These are phyloP conservation scores for Heliconius eleuchia DNA, from an alignment of 1,140 invertebrate genomes.

Conservation along the genomic window DNA sequence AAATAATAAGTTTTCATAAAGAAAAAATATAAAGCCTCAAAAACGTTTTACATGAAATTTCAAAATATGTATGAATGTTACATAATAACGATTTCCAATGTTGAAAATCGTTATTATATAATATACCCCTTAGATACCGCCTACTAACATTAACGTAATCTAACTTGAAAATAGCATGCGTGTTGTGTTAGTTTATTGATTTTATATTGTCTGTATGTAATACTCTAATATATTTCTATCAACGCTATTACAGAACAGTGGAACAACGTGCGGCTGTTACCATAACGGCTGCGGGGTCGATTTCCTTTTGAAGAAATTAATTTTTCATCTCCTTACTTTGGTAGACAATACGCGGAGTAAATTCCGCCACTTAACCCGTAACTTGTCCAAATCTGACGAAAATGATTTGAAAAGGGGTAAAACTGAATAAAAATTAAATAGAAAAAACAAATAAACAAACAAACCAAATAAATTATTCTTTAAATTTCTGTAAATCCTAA, in stretches of 20 bases:
- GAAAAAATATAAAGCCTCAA: not conserved
- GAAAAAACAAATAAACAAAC: too few species aligned
- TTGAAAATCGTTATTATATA: not conserved
- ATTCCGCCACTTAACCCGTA: not conserved
- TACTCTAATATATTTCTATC: not conserved
- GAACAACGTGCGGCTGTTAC: not conserved
- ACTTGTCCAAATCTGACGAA: too few species aligned
- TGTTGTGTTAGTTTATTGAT: conserved; percentile 3
- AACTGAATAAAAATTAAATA: not conserved
- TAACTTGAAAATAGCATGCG: not conserved
- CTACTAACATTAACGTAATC: not conserved
- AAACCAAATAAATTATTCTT: not conserved
- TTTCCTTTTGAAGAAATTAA: not conserved
- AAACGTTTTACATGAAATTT: too few species aligned
- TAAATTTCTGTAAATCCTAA: not conserved
- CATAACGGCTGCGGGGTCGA: not conserved
- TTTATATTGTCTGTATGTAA: not conserved
- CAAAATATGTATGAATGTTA: too few species aligned
- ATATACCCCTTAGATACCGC: not conserved
- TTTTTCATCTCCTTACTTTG: not conserved
- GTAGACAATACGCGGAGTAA: not conserved
- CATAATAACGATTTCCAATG: too few species aligned
- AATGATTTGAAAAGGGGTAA: not conserved
- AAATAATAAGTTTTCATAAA: not conserved
- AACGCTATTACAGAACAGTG: not conserved